Evolutionary conservation across 2,888 invertebrate genomes (phyloP).

Genomic region (Tiphia femorata): DNA sequence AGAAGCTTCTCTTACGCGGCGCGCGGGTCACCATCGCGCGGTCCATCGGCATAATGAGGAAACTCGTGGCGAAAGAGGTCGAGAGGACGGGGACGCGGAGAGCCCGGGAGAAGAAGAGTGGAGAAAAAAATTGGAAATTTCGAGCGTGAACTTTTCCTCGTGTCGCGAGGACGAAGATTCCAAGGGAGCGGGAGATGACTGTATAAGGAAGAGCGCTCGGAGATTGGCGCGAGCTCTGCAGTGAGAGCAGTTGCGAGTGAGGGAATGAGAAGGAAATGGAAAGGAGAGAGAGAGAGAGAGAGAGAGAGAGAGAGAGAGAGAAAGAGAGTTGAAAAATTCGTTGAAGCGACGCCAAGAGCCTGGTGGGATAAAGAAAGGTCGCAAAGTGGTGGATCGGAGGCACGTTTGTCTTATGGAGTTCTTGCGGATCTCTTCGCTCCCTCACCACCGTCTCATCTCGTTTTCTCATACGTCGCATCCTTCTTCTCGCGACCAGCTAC

Average conservation of each 20-base stretch:
- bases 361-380: slow-evolving; percentile 49
- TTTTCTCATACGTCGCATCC: slow-evolving; percentile 4
- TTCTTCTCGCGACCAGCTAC: slow-evolving; percentile 18
- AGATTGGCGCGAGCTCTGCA: too few species aligned
- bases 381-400: slow-evolving; percentile 57
- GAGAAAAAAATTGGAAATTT: too few species aligned
- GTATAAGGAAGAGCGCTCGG: too few species aligned
- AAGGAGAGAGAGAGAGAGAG: slow-evolving; percentile 3
- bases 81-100: not conserved
- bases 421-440: slow-evolving; percentile 41
- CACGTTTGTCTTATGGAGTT: slow-evolving; percentile 64
- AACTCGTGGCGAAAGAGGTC: slow-evolving; percentile 44
- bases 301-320: slow-evolving; percentile 26
- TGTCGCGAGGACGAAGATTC: slow-evolving; percentile 19
- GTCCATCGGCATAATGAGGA: slow-evolving; percentile 53
- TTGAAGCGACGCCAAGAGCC: slow-evolving; percentile 58
- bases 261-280: slow-evolving; percentile 3
- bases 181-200: slow-evolving; percentile 33
- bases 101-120: slow-evolving; percentile 2
- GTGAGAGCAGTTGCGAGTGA: too few species aligned
- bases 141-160: too few species aligned
- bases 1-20: too few species aligned
- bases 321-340: slow-evolving; percentile 59
- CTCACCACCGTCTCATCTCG: slow-evolving; percentile 23
- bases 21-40: too few species aligned